These are phyloP conservation scores for Camponotus pennsylvanicus DNA, from an alignment of 1,140 invertebrate genomes.

Conservation along the genomic window DNA sequence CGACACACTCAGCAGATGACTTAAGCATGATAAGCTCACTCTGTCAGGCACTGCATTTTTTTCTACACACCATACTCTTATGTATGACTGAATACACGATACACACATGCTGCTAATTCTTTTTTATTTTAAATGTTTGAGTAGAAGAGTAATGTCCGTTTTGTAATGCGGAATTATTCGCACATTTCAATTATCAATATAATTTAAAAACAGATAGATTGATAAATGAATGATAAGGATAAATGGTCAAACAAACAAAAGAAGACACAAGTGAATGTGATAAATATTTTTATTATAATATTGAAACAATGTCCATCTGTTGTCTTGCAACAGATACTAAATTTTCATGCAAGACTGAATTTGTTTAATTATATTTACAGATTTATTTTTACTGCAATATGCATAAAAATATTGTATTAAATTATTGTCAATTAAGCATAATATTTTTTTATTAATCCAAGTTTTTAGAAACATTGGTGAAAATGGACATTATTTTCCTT, in stretches of 20 bases:
- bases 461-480: conserved; percentile 7
- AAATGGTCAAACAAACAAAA: not conserved
- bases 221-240: not conserved
- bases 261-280: not conserved
- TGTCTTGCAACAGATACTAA: not conserved
- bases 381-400: conserved; percentile 31
- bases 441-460: not conserved
- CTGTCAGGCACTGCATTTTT: conserved; percentile 67
- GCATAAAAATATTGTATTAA: not conserved
- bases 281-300: conserved; percentile 9
- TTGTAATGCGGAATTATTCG: not conserved
- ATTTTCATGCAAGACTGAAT: not conserved
- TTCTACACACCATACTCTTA: conserved; percentile 55
- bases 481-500: conserved; percentile 42
- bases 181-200: not conserved
- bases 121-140: conserved; percentile 5
- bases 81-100: conserved; percentile 58
- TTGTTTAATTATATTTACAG: conserved; percentile 11
- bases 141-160: conserved; percentile 41
- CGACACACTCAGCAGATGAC: conserved; percentile 87
- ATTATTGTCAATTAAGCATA: not conserved
- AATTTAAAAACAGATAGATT: conserved; percentile 1
- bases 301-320: not conserved
- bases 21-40: conserved; percentile 73
- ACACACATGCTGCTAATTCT: conserved; percentile 43